Conservation (phyloP, 2,113 vertebrate species). For the Callocephalon fimbriatum region DNA sequence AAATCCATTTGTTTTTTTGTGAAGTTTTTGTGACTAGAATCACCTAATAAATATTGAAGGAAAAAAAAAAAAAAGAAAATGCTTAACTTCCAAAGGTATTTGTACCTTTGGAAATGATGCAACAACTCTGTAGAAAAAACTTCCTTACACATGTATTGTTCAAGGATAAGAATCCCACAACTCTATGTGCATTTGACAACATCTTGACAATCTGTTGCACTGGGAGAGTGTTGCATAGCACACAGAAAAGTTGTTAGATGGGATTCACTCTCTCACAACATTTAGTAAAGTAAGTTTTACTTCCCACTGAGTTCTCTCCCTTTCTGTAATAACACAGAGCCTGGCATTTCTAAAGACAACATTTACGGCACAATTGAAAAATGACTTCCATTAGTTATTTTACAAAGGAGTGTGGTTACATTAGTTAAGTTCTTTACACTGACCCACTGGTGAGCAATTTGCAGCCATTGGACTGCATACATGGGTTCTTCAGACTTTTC, state of each 20-base stretch:
- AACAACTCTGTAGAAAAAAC: not conserved
- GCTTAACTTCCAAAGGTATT: not conserved
- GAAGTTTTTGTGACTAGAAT: not conserved
- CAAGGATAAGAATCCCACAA: not conserved
- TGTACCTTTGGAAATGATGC: not conserved
- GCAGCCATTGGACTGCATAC: not conserved
- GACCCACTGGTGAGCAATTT: not conserved
- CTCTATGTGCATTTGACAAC: not conserved
- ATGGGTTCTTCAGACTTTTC: not conserved
- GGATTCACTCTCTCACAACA: not conserved
- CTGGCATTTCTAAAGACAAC: not conserved
- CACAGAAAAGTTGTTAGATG: not conserved
- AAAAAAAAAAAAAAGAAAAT: not conserved
- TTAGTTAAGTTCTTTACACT: not conserved
- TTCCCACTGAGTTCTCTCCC: not conserved
- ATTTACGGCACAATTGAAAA: not conserved
- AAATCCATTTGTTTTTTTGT: not conserved
- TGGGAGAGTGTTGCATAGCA: not conserved
- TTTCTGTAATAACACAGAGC: not conserved
- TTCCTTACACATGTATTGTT: fast-evolving
- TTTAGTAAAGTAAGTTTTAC: not conserved
- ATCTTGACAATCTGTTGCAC: not conserved
- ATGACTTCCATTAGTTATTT: not conserved
- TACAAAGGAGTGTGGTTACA: not conserved
- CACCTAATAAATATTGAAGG: not conserved